Evolutionary conservation across 2,113 vertebrate genomes (phyloP), one percentile per base, ranked within the genome.

Genomic region (Varanus komodoensis): DNA sequence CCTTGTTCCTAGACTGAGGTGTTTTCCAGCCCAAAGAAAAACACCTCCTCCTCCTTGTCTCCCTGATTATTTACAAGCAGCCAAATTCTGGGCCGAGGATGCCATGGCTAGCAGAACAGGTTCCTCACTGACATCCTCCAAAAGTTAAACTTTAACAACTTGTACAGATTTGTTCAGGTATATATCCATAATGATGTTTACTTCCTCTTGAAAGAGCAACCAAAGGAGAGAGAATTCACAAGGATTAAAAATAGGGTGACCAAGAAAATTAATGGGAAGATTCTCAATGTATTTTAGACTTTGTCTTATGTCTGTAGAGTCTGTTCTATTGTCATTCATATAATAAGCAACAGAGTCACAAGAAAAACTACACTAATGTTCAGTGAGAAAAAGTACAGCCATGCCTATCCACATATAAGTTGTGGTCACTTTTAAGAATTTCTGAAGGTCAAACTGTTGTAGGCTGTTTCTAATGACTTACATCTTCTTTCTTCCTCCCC

Each of bases 391-490:
- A 91, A 96, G 88, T 91, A 94, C 89, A 93, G 93, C 94, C 90
- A 96, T 27, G 29, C 5, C 7, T 14, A 32, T 27, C 7, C n/a
- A 48, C 17, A 6, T 27, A 92, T 89, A 91, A 94, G 90, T 81
- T 93, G 93, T 94, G 95, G 94, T 93, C 93, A 91, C 93, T 96
- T 90, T 89, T 93, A 94, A 92, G 90, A 91, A 90, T 93, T 80
- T 94, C 94, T 91, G 93, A 96, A 94, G 92, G 92, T 90, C 75
- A 96, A 93, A 91, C 90, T 96, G 92, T 92, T 32, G 64, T 95
- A 93, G 91, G 89, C 15, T 95, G 91, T 90, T 92, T 92, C 50
- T 92, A 90, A 92, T 96, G 95, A 96, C 94, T 96, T 94, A 91
- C 44, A 69, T 50, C 7, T 12, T 61, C 15, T 54, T 95, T 92